Percentiles rank a stretch among this genome's conserved stretches.
phyloP scores from a whole-genome alignment of 2,888 invertebrate species.

The Frankliniella intonsa region DNA sequence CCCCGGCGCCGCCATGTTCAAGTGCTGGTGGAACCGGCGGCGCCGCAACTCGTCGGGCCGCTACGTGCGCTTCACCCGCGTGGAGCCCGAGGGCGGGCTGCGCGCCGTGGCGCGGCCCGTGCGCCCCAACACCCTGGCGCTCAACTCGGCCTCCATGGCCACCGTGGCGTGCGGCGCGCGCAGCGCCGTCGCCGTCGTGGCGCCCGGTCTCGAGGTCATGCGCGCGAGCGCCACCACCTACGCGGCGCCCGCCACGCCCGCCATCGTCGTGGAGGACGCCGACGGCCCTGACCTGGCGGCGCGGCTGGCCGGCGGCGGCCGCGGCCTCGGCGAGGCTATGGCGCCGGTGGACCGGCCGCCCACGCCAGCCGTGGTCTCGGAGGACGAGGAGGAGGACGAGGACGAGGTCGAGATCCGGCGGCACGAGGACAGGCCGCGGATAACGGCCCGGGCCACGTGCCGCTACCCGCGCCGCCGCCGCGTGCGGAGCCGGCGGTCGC shows the following conservation, averaged over 20 bases:
- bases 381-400: background rate
- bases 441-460: background rate
- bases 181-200: constrained; percentile 10
- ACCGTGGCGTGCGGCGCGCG: background rate
- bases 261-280: constrained; percentile 8
- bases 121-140: background rate
- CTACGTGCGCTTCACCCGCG: constrained; percentile 19
- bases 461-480: background rate
- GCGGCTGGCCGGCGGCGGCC: background rate
- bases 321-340: background rate
- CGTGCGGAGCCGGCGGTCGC: background rate
- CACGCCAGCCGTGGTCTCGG: background rate
- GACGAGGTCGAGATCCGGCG: constrained; percentile 1
- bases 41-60: constrained; percentile 7
- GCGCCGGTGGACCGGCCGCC: background rate
- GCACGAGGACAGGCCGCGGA: background rate
- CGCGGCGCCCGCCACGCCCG: background rate
- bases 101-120: background rate
- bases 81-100: background rate
- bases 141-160: background rate
- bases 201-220: background rate
- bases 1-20: background rate
- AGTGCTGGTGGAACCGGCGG: constrained; percentile 8
- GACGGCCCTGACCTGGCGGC: background rate
- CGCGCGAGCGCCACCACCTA: background rate